phyloP scores from a whole-genome alignment of 1,140 invertebrate species.

The Cyclina sinensis region DNA sequence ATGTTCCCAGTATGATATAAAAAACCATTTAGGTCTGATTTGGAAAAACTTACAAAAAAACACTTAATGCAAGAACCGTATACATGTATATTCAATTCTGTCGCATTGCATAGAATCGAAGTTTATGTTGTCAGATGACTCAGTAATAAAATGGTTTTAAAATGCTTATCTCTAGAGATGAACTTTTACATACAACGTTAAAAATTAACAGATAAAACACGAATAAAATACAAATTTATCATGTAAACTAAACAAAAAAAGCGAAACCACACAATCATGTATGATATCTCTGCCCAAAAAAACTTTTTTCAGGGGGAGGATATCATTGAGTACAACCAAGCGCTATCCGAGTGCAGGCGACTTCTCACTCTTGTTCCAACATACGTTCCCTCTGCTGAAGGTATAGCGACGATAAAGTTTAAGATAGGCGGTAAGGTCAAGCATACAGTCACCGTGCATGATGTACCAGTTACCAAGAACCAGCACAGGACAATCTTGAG shows the following conservation, averaged over 20 bases:
- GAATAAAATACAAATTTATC: background rate
- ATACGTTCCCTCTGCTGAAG: background rate
- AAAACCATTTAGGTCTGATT: no score
- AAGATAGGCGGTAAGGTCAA: background rate
- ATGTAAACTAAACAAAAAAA: no score
- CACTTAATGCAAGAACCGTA: no score
- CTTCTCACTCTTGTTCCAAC: background rate
- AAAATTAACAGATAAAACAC: background rate
- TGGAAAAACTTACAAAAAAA: no score
- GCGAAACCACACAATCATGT: no score
- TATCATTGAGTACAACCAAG: background rate
- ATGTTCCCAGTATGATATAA: no score
- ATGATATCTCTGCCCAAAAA: background rate
- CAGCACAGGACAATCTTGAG: background rate
- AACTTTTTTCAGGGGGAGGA: conserved; percentile 8
- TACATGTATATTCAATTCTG: no score
- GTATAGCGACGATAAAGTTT: conserved; percentile 17
- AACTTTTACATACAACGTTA: background rate
- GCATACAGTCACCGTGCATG: conserved; percentile 11
- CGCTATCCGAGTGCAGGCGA: background rate
- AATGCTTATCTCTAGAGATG: background rate
- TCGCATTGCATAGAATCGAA: no score
- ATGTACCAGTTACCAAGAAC: background rate
- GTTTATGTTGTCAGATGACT: background rate
- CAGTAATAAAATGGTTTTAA: background rate